phyloP scores from a whole-genome alignment of 2,888 invertebrate species.

The Ischnura elegans region DNA sequence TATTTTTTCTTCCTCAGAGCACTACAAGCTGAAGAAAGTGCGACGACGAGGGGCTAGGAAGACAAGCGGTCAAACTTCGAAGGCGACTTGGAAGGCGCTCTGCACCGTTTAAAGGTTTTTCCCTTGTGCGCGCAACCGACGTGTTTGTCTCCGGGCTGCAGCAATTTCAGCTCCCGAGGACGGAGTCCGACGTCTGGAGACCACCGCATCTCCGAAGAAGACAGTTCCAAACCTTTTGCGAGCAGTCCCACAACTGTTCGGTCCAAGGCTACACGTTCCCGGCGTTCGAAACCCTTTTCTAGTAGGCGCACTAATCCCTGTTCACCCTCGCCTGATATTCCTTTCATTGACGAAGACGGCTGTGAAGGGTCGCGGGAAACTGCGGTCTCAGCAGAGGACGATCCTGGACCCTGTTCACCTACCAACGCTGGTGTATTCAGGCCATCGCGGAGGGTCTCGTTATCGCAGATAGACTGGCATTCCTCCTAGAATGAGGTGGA shows the following conservation, averaged over 20 bases:
- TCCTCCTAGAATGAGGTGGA: conserved; percentile 76
- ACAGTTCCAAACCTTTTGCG: too few relatives aligned
- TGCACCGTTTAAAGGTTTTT: conserved; percentile 68
- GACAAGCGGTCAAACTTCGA: conserved; percentile 68
- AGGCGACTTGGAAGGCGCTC: conserved; percentile 70
- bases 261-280: neutral
- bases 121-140: too few relatives aligned
- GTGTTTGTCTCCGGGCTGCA: neutral
- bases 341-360: conserved; percentile 46
- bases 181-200: neutral
- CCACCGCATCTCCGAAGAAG: neutral
- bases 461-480: conserved; percentile 80
- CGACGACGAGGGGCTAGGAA: conserved; percentile 68
- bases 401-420: neutral
- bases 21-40: conserved; percentile 67
- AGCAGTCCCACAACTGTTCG: too few relatives aligned
- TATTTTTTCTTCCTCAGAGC: conserved; percentile 66
- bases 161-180: neutral
- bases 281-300: neutral
- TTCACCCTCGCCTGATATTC: neutral
- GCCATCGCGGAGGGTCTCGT: conserved; percentile 81
- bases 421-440: conserved; percentile 76
- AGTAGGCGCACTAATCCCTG: neutral
- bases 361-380: neutral
- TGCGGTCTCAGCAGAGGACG: neutral